phyloP scores from a whole-genome alignment of 2,888 invertebrate species.

The Heliconius erato region DNA sequence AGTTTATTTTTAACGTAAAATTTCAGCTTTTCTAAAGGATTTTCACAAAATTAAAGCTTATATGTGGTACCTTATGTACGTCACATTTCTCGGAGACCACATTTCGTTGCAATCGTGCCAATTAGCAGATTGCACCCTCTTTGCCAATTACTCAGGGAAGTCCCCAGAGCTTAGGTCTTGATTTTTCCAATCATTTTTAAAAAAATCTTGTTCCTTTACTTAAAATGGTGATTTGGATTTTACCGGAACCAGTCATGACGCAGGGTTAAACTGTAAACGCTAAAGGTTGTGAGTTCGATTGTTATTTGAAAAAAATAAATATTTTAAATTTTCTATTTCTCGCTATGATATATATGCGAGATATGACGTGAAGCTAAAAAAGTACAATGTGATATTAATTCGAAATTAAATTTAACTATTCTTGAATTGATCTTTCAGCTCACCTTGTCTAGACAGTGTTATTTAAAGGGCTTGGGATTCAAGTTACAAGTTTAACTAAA shows the following conservation, averaged over 20 bases:
- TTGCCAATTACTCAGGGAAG: neutral
- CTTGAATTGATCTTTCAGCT: neutral
- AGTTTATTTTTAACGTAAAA: conserved; percentile 8
- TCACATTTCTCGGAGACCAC: conserved; percentile 31
- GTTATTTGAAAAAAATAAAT: neutral
- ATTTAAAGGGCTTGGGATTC: neutral
- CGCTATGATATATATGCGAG: neutral
- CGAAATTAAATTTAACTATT: neutral
- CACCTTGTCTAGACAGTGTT: conserved; percentile 3
- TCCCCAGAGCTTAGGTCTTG: neutral
- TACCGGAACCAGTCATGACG: too few relatives aligned
- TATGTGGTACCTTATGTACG: conserved; percentile 19
- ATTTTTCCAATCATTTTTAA: neutral
- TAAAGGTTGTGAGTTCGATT: neutral
- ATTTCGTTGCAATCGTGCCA: conserved; percentile 36
- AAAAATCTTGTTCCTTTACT: neutral
- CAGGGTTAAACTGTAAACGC: too few relatives aligned
- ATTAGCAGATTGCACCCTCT: conserved; percentile 40
- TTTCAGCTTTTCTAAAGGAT: neutral
- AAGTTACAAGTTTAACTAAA: neutral
- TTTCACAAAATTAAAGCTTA: conserved; percentile 24
- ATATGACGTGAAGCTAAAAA: neutral
- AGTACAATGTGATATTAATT: neutral
- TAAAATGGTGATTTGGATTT: neutral
- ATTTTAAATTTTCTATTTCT: neutral